These are phyloP conservation scores for Formica aserva DNA, from an alignment of 2,888 invertebrate genomes.

Conservation along the genomic window DNA sequence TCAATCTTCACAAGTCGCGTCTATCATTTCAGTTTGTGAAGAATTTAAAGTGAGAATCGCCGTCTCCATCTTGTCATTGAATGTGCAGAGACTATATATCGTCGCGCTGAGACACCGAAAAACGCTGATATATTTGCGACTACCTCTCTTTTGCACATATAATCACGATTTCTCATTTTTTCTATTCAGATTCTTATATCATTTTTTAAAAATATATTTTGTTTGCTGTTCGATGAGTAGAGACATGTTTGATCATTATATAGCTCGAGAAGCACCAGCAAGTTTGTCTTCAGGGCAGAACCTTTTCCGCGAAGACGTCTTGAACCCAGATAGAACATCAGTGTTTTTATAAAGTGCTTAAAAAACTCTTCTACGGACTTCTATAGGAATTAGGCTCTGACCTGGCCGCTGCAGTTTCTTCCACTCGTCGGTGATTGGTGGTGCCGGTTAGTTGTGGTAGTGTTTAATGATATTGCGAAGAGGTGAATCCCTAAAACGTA, in stretches of 20 bases:
- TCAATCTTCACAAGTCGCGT: constrained; percentile 25
- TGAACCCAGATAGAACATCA: not conserved
- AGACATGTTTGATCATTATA: not conserved
- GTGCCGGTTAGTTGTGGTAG: constrained; percentile 60
- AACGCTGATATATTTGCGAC: not conserved
- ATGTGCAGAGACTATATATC: not conserved
- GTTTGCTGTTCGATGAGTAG: not conserved
- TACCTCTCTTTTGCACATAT: not conserved
- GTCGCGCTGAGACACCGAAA: not conserved
- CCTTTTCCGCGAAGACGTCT: not conserved
- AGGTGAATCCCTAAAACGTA: constrained; percentile 84
- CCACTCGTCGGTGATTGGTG: not conserved
- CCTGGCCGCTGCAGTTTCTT: constrained; percentile 65
- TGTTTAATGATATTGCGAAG: constrained; percentile 83
- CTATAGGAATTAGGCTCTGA: constrained; percentile 72
- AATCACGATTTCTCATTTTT: not conserved
- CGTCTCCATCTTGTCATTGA: not conserved
- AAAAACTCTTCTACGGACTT: constrained; percentile 66
- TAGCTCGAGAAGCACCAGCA: not conserved
- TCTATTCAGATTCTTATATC: not conserved
- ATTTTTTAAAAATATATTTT: not conserved
- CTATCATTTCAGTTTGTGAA: not conserved
- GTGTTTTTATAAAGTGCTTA: constrained; percentile 65
- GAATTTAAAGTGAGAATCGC: not conserved
- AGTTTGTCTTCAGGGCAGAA: not conserved